Evolutionary conservation across 2,888 invertebrate species (phyloP), one percentile per base, ranked within the genome.

Genomic region (Buathra laborator): DNA sequence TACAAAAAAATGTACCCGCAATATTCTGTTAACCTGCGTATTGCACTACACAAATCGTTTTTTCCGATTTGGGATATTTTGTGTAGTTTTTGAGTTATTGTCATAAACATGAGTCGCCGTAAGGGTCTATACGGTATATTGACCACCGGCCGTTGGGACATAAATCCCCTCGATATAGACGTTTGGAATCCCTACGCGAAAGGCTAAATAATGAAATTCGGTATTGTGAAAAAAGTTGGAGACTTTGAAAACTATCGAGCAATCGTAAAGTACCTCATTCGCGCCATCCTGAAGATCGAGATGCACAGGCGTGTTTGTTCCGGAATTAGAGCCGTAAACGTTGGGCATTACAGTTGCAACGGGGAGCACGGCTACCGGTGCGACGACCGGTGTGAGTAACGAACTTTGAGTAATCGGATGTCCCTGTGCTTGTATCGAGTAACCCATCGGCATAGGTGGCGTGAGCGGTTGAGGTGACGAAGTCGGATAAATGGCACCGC

Each of bases 401-500:
- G 83, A 87, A 80, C 89, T 90, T 9, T 81, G 51, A 10, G 78
- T 48, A 48, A 62, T 19, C 2, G 64, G 7, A 14, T 86, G 88
- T 10, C 78, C 77, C 37, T 89, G 89, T 3, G 76, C 70, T 24
- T 81, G 66, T 12, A 85, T 48, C 1, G 89, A 78, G 78, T 89
- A 89, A 75, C 89, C 83, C 48, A 87, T 79, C 43, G 92, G 83
- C 66, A 92, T 90, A n/a, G 92, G 92, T 4, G 92, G 92, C 3
- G 91, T 92, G 32, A 90, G 86, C 3, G 92, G 89, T 59, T 92
- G 92, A 12, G 92, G 88, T 12, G 93, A 92, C n/a, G 92, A 87
- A 7, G 90, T 88, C 10, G 90, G 83, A 14, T 90, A 72, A 48
- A 89, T 86, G 3, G 92, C 87, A 3, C 89, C 90, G 84, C 93